Conservation (phyloP, 1,140 invertebrate genomes). For the Atta colombica region DNA sequence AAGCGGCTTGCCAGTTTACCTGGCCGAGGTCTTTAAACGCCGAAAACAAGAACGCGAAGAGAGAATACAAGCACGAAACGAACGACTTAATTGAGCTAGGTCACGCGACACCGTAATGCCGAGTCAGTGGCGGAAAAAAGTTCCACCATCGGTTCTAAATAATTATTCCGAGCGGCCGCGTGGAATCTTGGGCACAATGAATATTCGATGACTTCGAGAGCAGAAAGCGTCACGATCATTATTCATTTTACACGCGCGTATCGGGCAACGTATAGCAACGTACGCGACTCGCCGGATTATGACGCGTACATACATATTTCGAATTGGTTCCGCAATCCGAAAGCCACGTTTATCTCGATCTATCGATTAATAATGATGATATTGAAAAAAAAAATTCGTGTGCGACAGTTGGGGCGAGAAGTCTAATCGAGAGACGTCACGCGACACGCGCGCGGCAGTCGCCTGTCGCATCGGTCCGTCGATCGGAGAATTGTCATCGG, state of each 20-base stretch:
- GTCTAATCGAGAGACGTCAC: slow-evolving; percentile 71
- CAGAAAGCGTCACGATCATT: slow-evolving; percentile 36
- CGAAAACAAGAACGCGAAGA: slow-evolving; percentile 40
- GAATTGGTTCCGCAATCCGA: slow-evolving; percentile 37
- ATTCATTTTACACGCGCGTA: slow-evolving; percentile 40
- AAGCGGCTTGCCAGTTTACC: background rate
- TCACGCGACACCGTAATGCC: slow-evolving; percentile 42
- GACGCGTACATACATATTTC: slow-evolving; percentile 38
- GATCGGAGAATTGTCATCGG: slow-evolving; percentile 65
- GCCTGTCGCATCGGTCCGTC: background rate
- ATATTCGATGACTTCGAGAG: slow-evolving; percentile 47
- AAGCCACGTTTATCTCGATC: slow-evolving; percentile 27
- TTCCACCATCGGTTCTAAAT: slow-evolving; percentile 21
- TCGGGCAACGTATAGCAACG: background rate
- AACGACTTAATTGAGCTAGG: slow-evolving; percentile 53
- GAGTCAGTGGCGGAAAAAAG: slow-evolving; percentile 31
- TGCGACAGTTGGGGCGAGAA: background rate
- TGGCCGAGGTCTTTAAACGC: slow-evolving; percentile 31
- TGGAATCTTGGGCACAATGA: slow-evolving; percentile 48
- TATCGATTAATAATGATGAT: background rate
- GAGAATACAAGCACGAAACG: slow-evolving; percentile 36
- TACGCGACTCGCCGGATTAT: background rate
- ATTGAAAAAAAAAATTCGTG: background rate
- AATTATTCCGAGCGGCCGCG: slow-evolving; percentile 45
- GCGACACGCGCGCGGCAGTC: slow-evolving; percentile 64